Percentiles rank a stretch among this genome's conserved stretches.
Evolutionary conservation across 2,113 vertebrate genomes (phyloP).

Genomic region (Trematocara marginatum): DNA sequence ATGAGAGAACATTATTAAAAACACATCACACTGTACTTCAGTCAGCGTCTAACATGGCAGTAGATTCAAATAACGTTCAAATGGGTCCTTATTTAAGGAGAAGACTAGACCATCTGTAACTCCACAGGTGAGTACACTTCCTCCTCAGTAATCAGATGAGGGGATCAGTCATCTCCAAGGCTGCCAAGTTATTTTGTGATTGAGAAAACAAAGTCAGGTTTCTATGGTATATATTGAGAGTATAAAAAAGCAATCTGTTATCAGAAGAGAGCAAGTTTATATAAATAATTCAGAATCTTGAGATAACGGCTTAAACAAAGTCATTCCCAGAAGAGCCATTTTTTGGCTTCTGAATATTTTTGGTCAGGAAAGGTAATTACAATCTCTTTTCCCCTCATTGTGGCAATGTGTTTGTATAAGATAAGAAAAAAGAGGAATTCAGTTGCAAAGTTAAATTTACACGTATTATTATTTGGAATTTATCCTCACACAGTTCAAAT

Average conservation of each 20-base stretch:
- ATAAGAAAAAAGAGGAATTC: neutral
- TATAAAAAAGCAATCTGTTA: neutral
- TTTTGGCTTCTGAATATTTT: neutral
- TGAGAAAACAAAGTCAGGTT: neutral
- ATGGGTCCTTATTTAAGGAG: neutral
- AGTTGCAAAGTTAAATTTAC: neutral
- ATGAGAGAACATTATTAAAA: neutral
- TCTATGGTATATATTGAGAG: neutral
- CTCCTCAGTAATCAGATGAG: neutral
- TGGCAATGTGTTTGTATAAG: neutral
- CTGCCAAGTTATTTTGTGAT: neutral
- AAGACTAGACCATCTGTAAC: neutral
- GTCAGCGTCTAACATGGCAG: neutral
- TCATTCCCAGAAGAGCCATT: neutral
- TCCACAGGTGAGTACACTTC: neutral
- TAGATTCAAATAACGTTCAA: neutral
- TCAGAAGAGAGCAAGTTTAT: neutral
- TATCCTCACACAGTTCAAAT: neutral
- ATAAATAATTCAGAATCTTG: neutral
- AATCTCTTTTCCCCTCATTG: fast-evolving
- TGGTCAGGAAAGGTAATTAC: neutral
- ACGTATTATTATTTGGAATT: neutral
- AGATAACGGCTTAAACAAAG: neutral
- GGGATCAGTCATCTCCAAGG: neutral
- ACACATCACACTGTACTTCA: neutral